These are phyloP conservation scores for Ornithoptera alexandrae DNA, from an alignment of 2,888 invertebrate species.

Conservation along the genomic window DNA sequence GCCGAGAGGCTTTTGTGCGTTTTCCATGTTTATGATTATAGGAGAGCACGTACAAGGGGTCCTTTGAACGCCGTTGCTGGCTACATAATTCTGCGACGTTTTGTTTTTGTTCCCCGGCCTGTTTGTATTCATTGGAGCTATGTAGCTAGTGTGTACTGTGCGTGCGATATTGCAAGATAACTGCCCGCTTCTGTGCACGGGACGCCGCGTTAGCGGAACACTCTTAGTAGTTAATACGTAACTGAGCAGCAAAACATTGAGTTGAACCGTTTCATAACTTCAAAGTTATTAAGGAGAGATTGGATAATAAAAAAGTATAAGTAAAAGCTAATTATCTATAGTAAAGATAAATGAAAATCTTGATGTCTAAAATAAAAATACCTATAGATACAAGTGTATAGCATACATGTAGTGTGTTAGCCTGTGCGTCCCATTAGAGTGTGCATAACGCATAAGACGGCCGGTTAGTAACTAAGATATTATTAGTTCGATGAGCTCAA, in stretches of 20 bases:
- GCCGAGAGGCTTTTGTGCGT: slow-evolving; percentile 78
- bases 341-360: background rate
- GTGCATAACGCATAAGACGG: background rate
- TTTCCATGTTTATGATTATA: slow-evolving; percentile 79
- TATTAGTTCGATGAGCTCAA: slow-evolving; percentile 24
- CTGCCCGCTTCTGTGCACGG: slow-evolving; percentile 39
- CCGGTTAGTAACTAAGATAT: slow-evolving; percentile 20
- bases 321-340: background rate
- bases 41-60: slow-evolving; percentile 75
- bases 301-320: no score
- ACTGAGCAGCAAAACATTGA: background rate
- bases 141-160: slow-evolving; percentile 39
- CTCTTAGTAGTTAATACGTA: slow-evolving; percentile 7
- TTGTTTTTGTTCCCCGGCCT: slow-evolving; percentile 64
- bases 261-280: background rate
- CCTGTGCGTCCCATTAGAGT: background rate
- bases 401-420: background rate
- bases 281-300: background rate
- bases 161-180: slow-evolving; percentile 34
- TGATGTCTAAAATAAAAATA: slow-evolving; percentile 1
- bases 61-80: slow-evolving; percentile 71
- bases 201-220: slow-evolving; percentile 32
- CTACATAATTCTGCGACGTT: slow-evolving; percentile 60
- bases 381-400: slow-evolving; percentile 4
- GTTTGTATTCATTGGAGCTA: slow-evolving; percentile 45